phyloP scores from a whole-genome alignment of 2,797 vertebrate genomes.

The Harpagifer antarcticus region DNA sequence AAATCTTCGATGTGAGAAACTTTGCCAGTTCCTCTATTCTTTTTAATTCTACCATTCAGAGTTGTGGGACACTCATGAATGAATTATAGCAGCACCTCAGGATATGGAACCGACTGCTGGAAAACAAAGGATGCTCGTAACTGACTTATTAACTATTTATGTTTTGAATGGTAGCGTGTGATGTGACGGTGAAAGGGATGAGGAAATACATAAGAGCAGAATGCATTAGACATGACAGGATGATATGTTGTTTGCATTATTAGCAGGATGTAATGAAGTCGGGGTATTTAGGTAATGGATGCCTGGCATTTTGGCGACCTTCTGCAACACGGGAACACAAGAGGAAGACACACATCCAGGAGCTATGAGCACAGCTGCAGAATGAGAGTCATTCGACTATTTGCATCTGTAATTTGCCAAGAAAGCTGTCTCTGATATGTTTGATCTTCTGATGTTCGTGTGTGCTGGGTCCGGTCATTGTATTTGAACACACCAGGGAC shows the following conservation, averaged over 20 bases:
- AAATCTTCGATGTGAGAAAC: constrained; percentile 30
- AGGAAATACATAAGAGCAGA: constrained; percentile 61
- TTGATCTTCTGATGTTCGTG: constrained; percentile 18
- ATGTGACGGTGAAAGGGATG: constrained; percentile 45
- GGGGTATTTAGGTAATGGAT: constrained; percentile 35
- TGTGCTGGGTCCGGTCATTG: constrained; percentile 1
- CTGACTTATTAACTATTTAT: constrained; percentile 75
- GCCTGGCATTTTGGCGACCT: constrained; percentile 44
- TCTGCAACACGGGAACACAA: background rate
- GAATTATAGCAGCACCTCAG: constrained; percentile 64
- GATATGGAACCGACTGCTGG: constrained; percentile 55
- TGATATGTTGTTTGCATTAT: constrained; percentile 39
- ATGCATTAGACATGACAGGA: constrained; percentile 52
- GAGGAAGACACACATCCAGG: constrained; percentile 1
- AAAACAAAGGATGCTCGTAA: constrained; percentile 62
- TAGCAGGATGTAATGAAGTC: constrained; percentile 46
- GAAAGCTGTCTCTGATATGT: constrained; percentile 30
- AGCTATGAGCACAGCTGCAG: constrained; percentile 42
- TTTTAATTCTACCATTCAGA: constrained; percentile 58
- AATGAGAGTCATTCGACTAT: constrained; percentile 39
- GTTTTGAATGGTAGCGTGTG: constrained; percentile 54
- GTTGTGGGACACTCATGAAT: constrained; percentile 65
- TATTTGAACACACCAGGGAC: constrained; percentile 14
- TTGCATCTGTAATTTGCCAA: constrained; percentile 41
- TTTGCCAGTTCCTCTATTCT: constrained; percentile 44